These are phyloP conservation scores for Poeciliopsis infans DNA, from an alignment of 2,797 vertebrate species.

Conservation along the genomic window DNA sequence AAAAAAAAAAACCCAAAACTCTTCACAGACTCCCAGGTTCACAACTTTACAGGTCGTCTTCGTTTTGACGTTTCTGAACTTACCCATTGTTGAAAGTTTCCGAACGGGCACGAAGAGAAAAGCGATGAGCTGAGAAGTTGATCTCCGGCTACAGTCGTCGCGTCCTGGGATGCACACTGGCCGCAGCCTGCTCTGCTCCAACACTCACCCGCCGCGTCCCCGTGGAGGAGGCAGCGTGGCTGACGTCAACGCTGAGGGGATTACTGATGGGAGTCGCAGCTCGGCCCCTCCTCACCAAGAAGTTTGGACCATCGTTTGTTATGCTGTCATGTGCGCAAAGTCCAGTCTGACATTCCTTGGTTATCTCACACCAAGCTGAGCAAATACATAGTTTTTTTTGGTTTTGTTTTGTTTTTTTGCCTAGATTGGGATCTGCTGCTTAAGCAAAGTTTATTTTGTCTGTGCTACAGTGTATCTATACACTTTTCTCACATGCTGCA, in stretches of 20 bases:
- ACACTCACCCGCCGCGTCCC: constrained; percentile 57
- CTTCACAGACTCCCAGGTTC: background rate
- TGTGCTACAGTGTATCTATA: background rate
- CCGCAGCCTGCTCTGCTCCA: constrained; percentile 58
- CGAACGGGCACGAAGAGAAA: constrained; percentile 54
- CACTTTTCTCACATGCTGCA: background rate
- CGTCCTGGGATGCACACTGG: constrained; percentile 71
- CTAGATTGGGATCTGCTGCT: background rate
- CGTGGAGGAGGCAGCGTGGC: constrained; percentile 64
- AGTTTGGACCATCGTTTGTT: constrained; percentile 26
- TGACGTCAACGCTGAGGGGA: constrained; percentile 77
- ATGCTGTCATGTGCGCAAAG: constrained; percentile 22
- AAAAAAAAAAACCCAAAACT: background rate
- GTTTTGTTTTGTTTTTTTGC: background rate
- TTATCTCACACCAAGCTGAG: background rate
- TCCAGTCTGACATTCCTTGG: constrained; percentile 1
- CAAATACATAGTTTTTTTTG: background rate
- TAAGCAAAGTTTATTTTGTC: background rate
- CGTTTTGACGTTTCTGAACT: constrained; percentile 23
- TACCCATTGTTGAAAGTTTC: constrained; percentile 73
- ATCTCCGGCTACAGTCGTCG: constrained; percentile 60
- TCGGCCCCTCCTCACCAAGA: constrained; percentile 14
- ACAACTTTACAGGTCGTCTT: background rate
- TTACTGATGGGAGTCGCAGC: constrained; percentile 55
- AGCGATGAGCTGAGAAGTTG: constrained; percentile 55